A percentile compares a stretch with the other conserved stretches of the same genome.
Conservation (phyloP, 2,113 vertebrate species). For the Haemorhous mexicanus region DNA sequence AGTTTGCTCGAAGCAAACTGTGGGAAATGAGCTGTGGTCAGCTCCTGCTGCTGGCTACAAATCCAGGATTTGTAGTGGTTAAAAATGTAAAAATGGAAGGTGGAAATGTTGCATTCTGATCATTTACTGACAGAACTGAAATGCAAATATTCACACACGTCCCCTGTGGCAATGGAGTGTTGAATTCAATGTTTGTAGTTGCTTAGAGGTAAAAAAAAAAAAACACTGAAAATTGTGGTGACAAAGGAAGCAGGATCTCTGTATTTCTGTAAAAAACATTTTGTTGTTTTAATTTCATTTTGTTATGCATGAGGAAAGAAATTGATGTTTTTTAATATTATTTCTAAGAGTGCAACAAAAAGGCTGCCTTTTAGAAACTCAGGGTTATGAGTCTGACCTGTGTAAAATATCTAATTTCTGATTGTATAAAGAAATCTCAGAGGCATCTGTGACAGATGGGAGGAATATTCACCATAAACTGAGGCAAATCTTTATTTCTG, state of each 20-base stretch:
- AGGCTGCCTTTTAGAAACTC: constrained; percentile 19
- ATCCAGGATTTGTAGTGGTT: background rate
- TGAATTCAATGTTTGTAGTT: background rate
- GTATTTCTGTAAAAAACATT: background rate
- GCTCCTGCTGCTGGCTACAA: background rate
- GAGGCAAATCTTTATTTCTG: background rate
- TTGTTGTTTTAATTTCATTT: background rate
- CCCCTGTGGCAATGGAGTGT: background rate
- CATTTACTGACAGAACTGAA: background rate
- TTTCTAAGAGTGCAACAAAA: background rate
- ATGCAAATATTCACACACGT: background rate
- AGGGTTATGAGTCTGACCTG: constrained; percentile 25
- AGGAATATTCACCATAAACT: background rate
- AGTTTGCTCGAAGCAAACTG: background rate
- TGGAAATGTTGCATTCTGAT: background rate
- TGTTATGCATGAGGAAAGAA: background rate
- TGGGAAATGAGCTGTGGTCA: background rate
- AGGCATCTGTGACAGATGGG: background rate
- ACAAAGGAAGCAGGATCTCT: background rate
- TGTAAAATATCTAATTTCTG: background rate
- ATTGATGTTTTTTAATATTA: background rate
- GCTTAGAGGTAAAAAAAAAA: background rate
- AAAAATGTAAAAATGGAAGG: background rate
- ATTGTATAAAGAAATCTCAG: background rate
- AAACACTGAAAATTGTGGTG: background rate